Conservation (phyloP, 2,113 vertebrate genomes). For the Python bivittatus region DNA sequence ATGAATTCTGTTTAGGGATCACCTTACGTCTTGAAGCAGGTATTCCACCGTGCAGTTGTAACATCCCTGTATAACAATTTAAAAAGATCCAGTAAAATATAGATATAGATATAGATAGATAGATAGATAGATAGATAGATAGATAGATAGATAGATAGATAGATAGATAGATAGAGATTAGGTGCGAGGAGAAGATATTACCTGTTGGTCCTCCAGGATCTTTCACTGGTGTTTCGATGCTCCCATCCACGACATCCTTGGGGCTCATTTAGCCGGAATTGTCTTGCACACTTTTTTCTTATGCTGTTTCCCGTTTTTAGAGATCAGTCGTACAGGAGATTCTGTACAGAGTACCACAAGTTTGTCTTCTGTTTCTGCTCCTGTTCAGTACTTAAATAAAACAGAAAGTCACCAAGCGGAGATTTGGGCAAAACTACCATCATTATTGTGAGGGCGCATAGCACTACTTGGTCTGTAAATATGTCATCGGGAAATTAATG, state of each 20-base stretch:
- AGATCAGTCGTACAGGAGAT: background rate
- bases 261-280: background rate
- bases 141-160: too few relatives aligned
- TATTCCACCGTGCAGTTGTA: background rate
- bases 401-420: background rate
- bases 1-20: background rate
- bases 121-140: too few relatives aligned
- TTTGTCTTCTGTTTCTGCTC: background rate
- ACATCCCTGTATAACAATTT: background rate
- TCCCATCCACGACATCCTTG: background rate
- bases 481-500: background rate
- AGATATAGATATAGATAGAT: too few relatives aligned
- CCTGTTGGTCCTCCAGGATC: background rate
- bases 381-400: background rate
- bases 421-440: background rate
- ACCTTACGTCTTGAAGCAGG: background rate
- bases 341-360: background rate
- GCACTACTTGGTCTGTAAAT: background rate
- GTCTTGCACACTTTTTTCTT: background rate
- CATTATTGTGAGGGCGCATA: background rate
- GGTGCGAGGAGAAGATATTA: background rate
- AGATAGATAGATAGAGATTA: too few relatives aligned
- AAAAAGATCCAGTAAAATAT: background rate
- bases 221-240: too few relatives aligned
- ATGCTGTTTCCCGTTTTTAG: background rate